Evolutionary conservation across 2,797 vertebrate genomes (phyloP).

Genomic region (Sternotherus odoratus): DNA sequence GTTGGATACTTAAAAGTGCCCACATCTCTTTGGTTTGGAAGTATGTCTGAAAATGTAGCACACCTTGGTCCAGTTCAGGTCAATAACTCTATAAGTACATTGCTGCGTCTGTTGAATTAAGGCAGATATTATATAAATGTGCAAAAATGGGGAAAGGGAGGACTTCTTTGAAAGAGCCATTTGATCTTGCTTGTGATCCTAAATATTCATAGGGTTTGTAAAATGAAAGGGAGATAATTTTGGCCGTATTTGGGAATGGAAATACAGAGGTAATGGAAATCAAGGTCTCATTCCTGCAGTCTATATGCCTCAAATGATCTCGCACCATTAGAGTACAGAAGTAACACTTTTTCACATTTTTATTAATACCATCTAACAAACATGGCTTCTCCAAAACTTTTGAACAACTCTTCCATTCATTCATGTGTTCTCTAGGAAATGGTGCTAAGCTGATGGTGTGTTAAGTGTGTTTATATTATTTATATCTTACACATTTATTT

Average conservation of each 20-base stretch:
- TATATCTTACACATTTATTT: not conserved
- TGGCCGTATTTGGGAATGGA: constrained; percentile 27
- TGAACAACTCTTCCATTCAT: not conserved
- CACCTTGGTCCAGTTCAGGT: not conserved
- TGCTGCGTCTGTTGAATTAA: constrained; percentile 15
- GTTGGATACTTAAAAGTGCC: constrained; percentile 12
- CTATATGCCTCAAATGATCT: not conserved
- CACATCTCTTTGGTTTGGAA: not conserved
- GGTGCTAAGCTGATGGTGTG: not conserved
- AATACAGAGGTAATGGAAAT: not conserved
- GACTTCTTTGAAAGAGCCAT: not conserved
- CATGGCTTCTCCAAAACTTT: not conserved
- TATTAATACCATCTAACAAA: not conserved
- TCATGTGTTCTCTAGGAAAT: not conserved
- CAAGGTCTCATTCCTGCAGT: not conserved
- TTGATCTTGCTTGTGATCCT: constrained; percentile 35
- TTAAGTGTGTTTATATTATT: not conserved
- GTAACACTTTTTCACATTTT: constrained; percentile 5
- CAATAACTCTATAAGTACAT: not conserved
- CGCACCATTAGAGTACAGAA: not conserved
- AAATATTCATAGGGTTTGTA: constrained; percentile 22
- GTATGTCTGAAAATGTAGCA: not conserved
- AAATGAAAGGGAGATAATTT: constrained; percentile 15
- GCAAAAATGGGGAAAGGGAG: constrained; percentile 17
- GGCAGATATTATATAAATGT: constrained; percentile 26